A percentile compares a stretch with the other conserved stretches of the same genome.
phyloP scores from a whole-genome alignment of 2,888 invertebrate genomes.

The Augiades crinisus region DNA sequence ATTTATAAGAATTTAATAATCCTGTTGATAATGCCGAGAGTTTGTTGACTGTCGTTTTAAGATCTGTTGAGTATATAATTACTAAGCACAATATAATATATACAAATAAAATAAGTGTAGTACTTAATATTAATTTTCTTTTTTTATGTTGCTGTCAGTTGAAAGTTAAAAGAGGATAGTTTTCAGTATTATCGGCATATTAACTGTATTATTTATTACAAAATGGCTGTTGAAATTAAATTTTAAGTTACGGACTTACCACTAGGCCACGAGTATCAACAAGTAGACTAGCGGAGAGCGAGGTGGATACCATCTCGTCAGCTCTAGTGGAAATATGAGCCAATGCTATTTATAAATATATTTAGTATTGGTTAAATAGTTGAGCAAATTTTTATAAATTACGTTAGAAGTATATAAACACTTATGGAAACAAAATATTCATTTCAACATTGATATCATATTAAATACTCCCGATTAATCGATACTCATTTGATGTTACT shows the following conservation, averaged over 20 bases:
- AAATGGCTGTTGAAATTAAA: slow-evolving; percentile 41
- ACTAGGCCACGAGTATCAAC: no score
- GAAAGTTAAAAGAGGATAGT: neutral
- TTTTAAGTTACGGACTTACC: slow-evolving; percentile 33
- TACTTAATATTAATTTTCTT: neutral
- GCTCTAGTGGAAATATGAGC: no score
- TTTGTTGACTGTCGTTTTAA: slow-evolving; percentile 10
- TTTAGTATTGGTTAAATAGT: no score
- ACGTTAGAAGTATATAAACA: no score
- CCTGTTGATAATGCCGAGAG: slow-evolving; percentile 30
- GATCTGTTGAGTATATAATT: neutral
- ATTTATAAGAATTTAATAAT: slow-evolving; percentile 37
- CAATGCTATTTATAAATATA: no score
- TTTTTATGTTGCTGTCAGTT: neutral
- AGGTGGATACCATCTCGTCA: no score
- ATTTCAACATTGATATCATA: no score
- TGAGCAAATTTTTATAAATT: no score
- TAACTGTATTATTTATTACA: slow-evolving; percentile 35
- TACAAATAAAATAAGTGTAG: neutral
- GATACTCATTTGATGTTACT: no score
- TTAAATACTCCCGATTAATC: no score
- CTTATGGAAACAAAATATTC: no score
- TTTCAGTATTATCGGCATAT: slow-evolving; percentile 28
- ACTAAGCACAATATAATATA: neutral
- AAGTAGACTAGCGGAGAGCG: no score